Base-by-base conservation (phyloP, 37 sponge, comb jelly and placozoan genomes). In the Dysidea cf. avara region DNA sequence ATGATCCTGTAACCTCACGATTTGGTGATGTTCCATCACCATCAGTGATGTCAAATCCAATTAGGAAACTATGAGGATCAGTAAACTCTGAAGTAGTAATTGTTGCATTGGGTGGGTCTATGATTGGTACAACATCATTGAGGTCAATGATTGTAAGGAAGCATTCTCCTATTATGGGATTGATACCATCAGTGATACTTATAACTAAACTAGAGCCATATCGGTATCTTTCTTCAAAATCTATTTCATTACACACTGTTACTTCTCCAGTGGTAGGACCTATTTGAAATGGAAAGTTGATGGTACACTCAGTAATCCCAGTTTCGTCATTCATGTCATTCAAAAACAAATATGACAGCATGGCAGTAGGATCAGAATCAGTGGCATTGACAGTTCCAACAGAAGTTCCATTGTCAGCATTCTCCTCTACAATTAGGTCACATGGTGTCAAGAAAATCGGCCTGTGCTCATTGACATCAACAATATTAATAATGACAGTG, bases 391-490 rank as follows among this genome's bases (percentile, higher is more conserved):
- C 30, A 2, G 48, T 39, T 16, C 76, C 81, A 2, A 85, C 57
- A 14, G 60, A 71, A 47, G 32, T 32, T 9, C 75, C 75, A 4
- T 33, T 39, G 7, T 33, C 5, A 6, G 58, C 46, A 24, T 86
- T 53, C 56, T 91, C 92, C 16, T 54, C 39, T 2, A 91, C 69
- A 0, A 2, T 53, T 16, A 75, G 53, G 12, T 52, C 48, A 66
- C 72, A 66, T 18, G 61, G 61, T 25, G n/a, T 53, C 17, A 49
- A 51, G 48, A 92, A 79, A 21, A 81, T 51, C 2, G 94, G 94
- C 3, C 80, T 66, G 22, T 82, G 26, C 47, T 89, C 87, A 39
- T 93, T 93, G 2, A 77, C 52, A 53, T 85, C 77, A 32, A 40
- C 67, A 16, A 94, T 29, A 49, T 71, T 83, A 7, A 94, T 59